phyloP scores from a whole-genome alignment of 1,140 invertebrate species.

The Calliphora vicina region DNA sequence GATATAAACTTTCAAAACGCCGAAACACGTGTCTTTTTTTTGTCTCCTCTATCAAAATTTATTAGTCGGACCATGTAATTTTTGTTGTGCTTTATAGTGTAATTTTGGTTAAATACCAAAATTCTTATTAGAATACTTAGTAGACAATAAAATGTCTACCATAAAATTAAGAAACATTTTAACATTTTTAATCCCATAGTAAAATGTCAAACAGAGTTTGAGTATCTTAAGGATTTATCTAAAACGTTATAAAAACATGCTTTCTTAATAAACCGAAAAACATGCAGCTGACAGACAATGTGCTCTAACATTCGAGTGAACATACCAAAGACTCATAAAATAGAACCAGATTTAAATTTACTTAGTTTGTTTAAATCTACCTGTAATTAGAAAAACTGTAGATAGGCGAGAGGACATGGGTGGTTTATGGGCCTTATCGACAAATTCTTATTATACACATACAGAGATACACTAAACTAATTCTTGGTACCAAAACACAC shows the following conservation, averaged over 20 bases:
- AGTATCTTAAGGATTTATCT: background rate
- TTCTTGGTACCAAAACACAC: background rate
- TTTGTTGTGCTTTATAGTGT: too few species aligned
- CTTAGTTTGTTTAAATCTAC: background rate
- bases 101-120: too few species aligned
- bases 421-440: background rate
- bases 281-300: background rate
- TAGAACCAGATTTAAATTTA: too few species aligned
- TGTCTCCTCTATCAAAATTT: too few species aligned
- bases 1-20: too few species aligned
- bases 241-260: background rate
- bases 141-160: too few species aligned
- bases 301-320: background rate
- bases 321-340: background rate
- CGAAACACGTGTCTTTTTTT: too few species aligned
- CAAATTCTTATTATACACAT: background rate
- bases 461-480: background rate
- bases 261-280: background rate
- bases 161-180: too few species aligned
- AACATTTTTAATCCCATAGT: background rate
- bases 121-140: too few species aligned
- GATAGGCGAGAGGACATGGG: background rate
- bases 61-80: too few species aligned
- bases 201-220: background rate
- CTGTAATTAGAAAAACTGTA: background rate